Evolutionary conservation across 2,888 invertebrate species (phyloP).

Genomic region (Atethmia centrago): DNA sequence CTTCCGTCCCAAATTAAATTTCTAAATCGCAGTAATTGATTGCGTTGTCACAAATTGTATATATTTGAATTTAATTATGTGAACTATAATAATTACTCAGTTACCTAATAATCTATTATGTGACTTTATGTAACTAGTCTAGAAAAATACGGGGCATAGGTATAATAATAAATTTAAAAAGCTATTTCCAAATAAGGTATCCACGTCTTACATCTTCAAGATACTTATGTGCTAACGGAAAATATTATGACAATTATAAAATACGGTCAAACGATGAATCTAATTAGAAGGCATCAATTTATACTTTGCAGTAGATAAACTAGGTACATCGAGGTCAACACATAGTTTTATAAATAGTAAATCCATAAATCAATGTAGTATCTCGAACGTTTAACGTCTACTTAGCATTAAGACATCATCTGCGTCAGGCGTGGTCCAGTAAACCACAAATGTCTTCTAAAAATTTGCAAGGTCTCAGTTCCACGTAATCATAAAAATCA

Average conservation of each 20-base stretch:
- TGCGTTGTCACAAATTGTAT: constrained; percentile 21
- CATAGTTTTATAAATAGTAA: constrained; percentile 40
- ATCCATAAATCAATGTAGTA: constrained; percentile 43
- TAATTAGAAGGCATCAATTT: constrained; percentile 1
- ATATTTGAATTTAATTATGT: constrained; percentile 29
- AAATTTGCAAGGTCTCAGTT: not conserved
- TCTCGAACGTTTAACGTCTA: constrained; percentile 16
- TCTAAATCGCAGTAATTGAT: constrained; percentile 20
- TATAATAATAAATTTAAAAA: not conserved
- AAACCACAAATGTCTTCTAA: not conserved
- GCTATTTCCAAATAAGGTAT: constrained; percentile 4
- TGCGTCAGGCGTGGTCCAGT: not conserved
- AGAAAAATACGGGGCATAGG: constrained; percentile 6
- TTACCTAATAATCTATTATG: constrained; percentile 44
- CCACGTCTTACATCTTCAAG: not conserved
- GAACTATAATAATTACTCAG: constrained; percentile 8
- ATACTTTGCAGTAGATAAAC: constrained; percentile 2
- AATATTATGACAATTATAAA: not conserved
- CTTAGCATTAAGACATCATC: constrained; percentile 14
- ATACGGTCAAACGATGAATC: not conserved
- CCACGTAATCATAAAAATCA: not conserved
- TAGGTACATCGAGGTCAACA: constrained; percentile 24
- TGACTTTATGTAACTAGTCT: constrained; percentile 29
- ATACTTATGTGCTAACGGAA: constrained; percentile 1
- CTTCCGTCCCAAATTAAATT: not conserved